A percentile compares a stretch with the other conserved stretches of the same genome.
Evolutionary conservation across 2,113 vertebrate species (phyloP).

Genomic region (Pholis gunnellus): DNA sequence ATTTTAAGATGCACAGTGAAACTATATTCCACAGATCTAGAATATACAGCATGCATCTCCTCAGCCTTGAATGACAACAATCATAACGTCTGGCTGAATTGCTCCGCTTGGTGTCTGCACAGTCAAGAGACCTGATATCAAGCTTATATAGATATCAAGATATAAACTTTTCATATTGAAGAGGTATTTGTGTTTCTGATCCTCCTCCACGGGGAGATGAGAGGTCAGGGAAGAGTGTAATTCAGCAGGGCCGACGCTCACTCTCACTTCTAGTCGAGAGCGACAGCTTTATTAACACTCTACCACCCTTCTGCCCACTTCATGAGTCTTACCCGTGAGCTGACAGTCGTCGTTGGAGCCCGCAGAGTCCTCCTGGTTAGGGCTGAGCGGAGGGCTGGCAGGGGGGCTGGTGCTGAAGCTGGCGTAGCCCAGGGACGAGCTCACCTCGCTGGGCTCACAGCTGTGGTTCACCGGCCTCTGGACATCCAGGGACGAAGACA

Average conservation of each 20-base stretch:
- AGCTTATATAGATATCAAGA: too few species aligned
- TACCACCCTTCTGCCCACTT: background rate
- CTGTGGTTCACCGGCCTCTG: constrained; percentile 91
- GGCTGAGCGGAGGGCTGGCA: constrained; percentile 87
- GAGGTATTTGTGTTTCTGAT: constrained; percentile 3
- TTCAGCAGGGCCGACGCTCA: background rate
- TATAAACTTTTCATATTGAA: background rate
- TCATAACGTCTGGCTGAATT: background rate
- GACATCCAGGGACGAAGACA: constrained; percentile 95
- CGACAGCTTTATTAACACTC: background rate
- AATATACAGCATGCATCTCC: background rate
- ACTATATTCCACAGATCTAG: background rate
- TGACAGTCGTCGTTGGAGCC: constrained; percentile 78
- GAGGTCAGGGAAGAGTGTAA: background rate
- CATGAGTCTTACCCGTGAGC: constrained; percentile 65
- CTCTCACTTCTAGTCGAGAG: background rate
- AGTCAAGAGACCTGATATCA: background rate
- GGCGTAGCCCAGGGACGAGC: constrained; percentile 90
- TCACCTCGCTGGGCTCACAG: constrained; percentile 95
- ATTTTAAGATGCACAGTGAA: background rate
- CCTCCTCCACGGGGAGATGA: background rate
- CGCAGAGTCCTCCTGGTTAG: constrained; percentile 88
- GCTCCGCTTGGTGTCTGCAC: background rate
- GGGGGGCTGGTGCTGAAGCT: constrained; percentile 91
- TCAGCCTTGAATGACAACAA: background rate